These are phyloP conservation scores for Thoracochromis brauschi DNA, from an alignment of 2,113 vertebrate genomes.

Conservation along the genomic window DNA sequence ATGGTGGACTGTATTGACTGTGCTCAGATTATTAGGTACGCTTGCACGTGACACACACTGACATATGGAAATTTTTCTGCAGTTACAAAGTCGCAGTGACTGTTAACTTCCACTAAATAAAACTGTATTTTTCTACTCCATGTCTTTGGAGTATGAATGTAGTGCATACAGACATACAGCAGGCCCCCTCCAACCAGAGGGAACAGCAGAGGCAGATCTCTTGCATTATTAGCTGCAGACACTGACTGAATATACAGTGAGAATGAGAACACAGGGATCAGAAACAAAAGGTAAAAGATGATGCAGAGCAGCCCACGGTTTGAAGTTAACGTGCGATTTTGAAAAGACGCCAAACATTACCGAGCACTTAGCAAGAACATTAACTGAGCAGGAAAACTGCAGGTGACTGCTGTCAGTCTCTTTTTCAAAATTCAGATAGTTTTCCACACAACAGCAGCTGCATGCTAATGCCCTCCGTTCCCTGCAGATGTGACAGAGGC, in stretches of 20 bases:
- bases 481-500: constrained; percentile 62
- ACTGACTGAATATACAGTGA: not conserved
- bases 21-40: constrained; percentile 81
- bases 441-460: not conserved
- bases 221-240: not conserved
- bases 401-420: not conserved
- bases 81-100: not conserved
- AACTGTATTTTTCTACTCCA: not conserved
- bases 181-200: not conserved
- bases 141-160: not conserved
- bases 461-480: not conserved
- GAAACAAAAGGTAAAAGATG: not conserved
- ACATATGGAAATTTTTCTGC: not conserved
- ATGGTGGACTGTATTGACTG: constrained; percentile 86
- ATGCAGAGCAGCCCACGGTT: not conserved
- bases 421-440: not conserved
- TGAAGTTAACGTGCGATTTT: not conserved
- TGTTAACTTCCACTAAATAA: not conserved
- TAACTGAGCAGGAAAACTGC: not conserved
- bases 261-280: not conserved
- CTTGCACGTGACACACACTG: not conserved
- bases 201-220: not conserved
- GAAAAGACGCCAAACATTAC: not conserved
- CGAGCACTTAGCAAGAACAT: not conserved
- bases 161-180: not conserved